Evolutionary conservation across 1,140 invertebrate species (phyloP).

Genomic region (Phymastichus coffea): DNA sequence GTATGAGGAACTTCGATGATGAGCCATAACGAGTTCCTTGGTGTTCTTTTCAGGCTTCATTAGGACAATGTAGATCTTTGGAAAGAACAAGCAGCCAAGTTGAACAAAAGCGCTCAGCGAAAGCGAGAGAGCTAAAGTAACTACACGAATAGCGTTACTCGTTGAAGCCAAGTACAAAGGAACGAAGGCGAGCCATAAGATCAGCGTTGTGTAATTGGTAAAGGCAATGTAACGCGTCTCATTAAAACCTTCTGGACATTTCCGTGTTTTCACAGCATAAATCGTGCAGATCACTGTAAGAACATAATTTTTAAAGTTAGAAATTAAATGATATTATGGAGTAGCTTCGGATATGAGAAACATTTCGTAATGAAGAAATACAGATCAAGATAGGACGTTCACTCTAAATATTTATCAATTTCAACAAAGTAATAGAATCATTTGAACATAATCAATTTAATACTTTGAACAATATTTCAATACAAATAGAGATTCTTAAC

Average conservation of each 20-base stretch:
- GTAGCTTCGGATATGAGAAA: too few species aligned
- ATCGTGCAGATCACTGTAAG: conserved; percentile 63
- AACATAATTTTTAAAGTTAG: conserved; percentile 13
- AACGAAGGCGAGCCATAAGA: conserved; percentile 76
- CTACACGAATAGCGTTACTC: conserved; percentile 60
- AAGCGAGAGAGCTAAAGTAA: conserved; percentile 61
- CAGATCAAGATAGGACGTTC: too few species aligned
- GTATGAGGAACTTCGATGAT: conserved; percentile 39
- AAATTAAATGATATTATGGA: too few species aligned
- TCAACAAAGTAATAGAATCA: too few species aligned
- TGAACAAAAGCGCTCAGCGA: conserved; percentile 59
- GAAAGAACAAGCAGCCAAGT: conserved; percentile 62
- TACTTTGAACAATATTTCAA: too few species aligned
- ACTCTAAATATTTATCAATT: too few species aligned
- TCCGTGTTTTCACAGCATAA: conserved; percentile 74
- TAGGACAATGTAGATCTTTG: conserved; percentile 67
- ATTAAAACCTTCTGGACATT: conserved; percentile 79
- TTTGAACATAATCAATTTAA: too few species aligned
- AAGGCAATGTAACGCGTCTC: conserved; percentile 74
- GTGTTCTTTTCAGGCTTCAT: conserved; percentile 72
- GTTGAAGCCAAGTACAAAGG: conserved; percentile 60
- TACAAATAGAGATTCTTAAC: too few species aligned
- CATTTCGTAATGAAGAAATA: too few species aligned
- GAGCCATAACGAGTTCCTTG: conserved; percentile 60
- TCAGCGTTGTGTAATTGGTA: conserved; percentile 75